Conservation (phyloP, 2,797 vertebrate species). For the Anas bernieri region DNA sequence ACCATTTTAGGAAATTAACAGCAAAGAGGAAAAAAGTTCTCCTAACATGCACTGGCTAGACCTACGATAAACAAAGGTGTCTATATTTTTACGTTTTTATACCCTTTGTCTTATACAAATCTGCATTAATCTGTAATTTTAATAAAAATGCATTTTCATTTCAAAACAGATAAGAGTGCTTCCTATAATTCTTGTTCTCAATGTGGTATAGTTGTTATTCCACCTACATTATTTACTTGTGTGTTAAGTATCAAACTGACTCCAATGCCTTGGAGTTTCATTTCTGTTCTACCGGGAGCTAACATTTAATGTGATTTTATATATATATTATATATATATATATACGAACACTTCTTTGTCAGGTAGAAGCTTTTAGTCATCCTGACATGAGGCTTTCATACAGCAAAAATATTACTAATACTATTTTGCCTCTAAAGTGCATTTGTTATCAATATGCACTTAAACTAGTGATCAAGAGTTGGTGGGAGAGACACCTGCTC, state of each 20-base stretch:
- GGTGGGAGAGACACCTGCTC: constrained; percentile 82
- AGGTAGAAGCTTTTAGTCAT: constrained; percentile 80
- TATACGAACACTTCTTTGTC: constrained; percentile 75
- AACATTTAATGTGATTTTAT: constrained; percentile 66
- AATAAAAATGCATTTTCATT: constrained; percentile 46
- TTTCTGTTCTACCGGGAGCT: constrained; percentile 66
- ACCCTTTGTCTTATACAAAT: background rate
- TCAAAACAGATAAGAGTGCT: background rate
- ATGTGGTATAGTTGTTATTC: constrained; percentile 8
- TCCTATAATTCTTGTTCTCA: background rate
- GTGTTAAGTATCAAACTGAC: background rate
- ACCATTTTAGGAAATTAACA: background rate
- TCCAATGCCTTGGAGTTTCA: constrained; percentile 1
- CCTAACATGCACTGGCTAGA: background rate
- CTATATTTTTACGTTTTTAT: background rate
- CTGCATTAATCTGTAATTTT: constrained; percentile 18
- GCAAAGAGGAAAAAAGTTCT: background rate
- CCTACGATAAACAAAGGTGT: background rate
- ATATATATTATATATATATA: constrained; percentile 40
- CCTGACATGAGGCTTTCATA: constrained; percentile 74
- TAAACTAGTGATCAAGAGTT: constrained; percentile 80
- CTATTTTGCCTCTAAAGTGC: constrained; percentile 81
- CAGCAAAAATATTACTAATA: constrained; percentile 81
- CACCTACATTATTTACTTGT: constrained; percentile 33
- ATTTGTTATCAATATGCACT: constrained; percentile 83